Base-by-base conservation (phyloP, 2,797 vertebrate genomes). In the Pygocentrus nattereri region DNA sequence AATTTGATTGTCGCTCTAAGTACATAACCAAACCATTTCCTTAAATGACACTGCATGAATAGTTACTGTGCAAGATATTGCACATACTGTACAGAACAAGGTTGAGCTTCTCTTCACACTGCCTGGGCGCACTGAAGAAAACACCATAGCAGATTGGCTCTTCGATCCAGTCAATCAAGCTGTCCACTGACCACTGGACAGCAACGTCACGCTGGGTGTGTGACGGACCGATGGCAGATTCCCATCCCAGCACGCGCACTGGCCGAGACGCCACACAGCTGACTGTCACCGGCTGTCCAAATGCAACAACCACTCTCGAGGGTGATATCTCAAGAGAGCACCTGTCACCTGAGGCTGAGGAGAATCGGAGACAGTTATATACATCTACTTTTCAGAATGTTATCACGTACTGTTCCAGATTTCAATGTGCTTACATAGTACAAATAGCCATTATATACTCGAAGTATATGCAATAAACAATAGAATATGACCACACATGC, bases 141-240 rank as follows among this genome's bases (percentile, higher is more conserved):
- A 95, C 94, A 15, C 94, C 95, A 8, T 95, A 95, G 86, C 95
- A 95, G 86, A 95, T 95, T 10, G 95, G 95, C 81, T 95, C 95
- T 74, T 95, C 95, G 61, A 95, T 95, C 95, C 95, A 95, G 31
- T 95, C 94, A 10, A 94, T 95, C 82, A 95, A 93, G 50, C 94
- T 95, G 88, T 95, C 93, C 7, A 94, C 95, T 74, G 88, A 92
- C 95, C 95, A 95, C 85, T 91, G 93, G 83, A 95, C 90, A 0
- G 91, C 90, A 44, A 88, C 90, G 56, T 93, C 88, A 81, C 88
- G 91, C 27, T 95, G 94, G 4, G 94, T 95, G 74, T 95, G 91
- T 4, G 91, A 80, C 0, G 93, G 90, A 0, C 92, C 93, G 62
- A 95, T 91, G 83, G 91, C 90, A 0, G 95, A 95, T 21, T 95